Evolutionary conservation across 2,113 vertebrate species (phyloP).

Genomic region (Sander lucioperca): DNA sequence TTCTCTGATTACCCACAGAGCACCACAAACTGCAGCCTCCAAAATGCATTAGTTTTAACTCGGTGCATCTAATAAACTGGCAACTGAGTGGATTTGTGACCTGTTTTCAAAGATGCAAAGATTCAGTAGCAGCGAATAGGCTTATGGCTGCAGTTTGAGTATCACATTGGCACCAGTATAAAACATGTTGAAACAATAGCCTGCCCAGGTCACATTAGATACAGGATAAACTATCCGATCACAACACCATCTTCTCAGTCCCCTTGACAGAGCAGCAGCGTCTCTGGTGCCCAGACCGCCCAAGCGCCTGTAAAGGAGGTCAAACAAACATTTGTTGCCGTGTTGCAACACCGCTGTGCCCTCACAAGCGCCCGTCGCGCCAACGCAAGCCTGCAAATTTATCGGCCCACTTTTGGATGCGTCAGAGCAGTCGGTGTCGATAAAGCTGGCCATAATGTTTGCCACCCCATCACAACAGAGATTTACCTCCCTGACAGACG

Average conservation of each 20-base stretch:
- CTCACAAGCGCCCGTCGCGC: conserved; percentile 74
- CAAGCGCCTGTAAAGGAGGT: conserved; percentile 46
- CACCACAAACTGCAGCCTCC: background rate
- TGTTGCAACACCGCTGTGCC: conserved; percentile 65
- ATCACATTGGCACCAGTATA: background rate
- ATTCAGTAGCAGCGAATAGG: background rate
- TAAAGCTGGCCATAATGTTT: conserved; percentile 88
- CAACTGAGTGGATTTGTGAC: background rate
- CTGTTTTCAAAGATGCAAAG: background rate
- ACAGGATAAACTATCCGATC: background rate
- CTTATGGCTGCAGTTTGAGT: too few species aligned
- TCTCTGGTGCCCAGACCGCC: conserved; percentile 29
- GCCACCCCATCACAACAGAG: conserved; percentile 80
- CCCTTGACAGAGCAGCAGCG: conserved; percentile 1
- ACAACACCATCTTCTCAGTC: conserved; percentile 12
- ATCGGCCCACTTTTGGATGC: conserved; percentile 82
- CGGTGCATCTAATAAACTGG: too few species aligned
- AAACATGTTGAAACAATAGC: background rate
- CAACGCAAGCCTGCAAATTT: conserved; percentile 73
- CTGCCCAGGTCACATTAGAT: background rate
- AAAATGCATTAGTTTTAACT: background rate
- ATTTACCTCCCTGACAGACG: conserved; percentile 84
- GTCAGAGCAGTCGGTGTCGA: conserved; percentile 84
- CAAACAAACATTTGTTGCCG: conserved; percentile 82
- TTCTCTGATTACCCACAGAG: background rate